phyloP scores from a whole-genome alignment of 2,113 vertebrate species.

The Hippocampus comes region DNA sequence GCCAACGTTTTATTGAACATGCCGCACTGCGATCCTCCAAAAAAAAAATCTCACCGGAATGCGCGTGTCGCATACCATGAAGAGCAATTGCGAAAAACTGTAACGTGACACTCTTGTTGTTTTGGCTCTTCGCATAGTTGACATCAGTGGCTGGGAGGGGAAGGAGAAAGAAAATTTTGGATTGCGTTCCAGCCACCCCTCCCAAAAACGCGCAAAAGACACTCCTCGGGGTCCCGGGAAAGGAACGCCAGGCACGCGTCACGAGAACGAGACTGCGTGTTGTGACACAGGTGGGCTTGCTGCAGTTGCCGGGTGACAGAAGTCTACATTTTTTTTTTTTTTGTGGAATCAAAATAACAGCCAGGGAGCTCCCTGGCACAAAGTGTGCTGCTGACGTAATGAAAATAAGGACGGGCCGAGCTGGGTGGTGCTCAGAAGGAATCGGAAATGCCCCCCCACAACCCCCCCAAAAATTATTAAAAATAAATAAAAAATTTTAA shows the following conservation, averaged over 20 bases:
- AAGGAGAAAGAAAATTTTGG: slow-evolving; percentile 7
- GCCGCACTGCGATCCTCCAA: slow-evolving; percentile 17
- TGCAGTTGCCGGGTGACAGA: slow-evolving; percentile 31
- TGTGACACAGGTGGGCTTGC: slow-evolving; percentile 45
- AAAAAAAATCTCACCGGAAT: neutral
- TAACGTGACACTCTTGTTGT: slow-evolving; percentile 54
- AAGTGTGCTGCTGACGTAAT: neutral
- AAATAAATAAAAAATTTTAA: no score
- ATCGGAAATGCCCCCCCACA: neutral
- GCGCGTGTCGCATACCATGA: slow-evolving; percentile 39
- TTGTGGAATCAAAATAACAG: slow-evolving; percentile 18
- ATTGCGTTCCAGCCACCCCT: slow-evolving; percentile 37
- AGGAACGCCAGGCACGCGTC: slow-evolving; percentile 46
- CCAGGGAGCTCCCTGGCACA: neutral
- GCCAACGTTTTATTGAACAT: slow-evolving; percentile 27
- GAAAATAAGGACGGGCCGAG: neutral
- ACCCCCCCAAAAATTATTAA: no score
- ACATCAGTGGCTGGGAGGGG: slow-evolving; percentile 45
- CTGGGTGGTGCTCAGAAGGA: neutral
- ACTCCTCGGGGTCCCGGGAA: slow-evolving; percentile 33
- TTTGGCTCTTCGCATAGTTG: slow-evolving; percentile 33
- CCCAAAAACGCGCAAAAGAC: slow-evolving; percentile 30
- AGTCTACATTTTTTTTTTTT: slow-evolving; percentile 26
- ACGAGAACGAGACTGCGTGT: slow-evolving; percentile 37
- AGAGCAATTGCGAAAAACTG: slow-evolving; percentile 18